Evolutionary conservation across 2,888 invertebrate genomes (phyloP), one percentile per base, ranked within the genome.

Genomic region (Ypsolopha sequella): DNA sequence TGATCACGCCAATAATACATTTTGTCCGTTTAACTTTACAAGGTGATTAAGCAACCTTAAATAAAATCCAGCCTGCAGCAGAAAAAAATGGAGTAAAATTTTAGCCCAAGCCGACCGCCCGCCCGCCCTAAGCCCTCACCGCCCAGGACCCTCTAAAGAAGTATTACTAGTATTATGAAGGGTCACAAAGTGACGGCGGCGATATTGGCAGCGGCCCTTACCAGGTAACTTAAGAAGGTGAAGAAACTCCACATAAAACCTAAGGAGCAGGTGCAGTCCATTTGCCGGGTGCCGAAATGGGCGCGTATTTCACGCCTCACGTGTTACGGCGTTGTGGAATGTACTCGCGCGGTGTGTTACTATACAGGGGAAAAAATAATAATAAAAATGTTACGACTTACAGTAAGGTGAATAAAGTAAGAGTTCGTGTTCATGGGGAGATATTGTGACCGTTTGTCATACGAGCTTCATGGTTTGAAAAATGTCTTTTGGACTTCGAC

Each of bases 251-350:
- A 73, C 85, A 82, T 85, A 85, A 85, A 85, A 82, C 81, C 73
- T 81, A 79, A 81, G 80, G 84, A 84, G 78, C 85, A 85, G 84
- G 84, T 85, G 82, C 82, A 82, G 82, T 80, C 81, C 82, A 84
- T 85, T 84, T 80, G 70, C 68, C 71, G 72, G 78, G 80, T 70
- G 72, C 73, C 79, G 67, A 76, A 84, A 84, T 78, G 82, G 76
- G 68, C 66, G 72, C 75, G 81, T 84, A 82, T 84, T 84, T 86
- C 76, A 85, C 82, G 77, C 76, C 73, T 75, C 73, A 70, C 72
- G 76, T 74, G 71, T 81, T 82, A 78, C 75, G 62, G 64, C 70
- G 66, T 38, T 73, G 70, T 70, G 66, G 64, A 68, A 70, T 72
- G 73, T 68, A 64, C 58, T 55, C 56, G 62, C 65, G 60, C 63